Conservation (phyloP, 2,888 invertebrate species). For the Ectropis crepuscularia region DNA sequence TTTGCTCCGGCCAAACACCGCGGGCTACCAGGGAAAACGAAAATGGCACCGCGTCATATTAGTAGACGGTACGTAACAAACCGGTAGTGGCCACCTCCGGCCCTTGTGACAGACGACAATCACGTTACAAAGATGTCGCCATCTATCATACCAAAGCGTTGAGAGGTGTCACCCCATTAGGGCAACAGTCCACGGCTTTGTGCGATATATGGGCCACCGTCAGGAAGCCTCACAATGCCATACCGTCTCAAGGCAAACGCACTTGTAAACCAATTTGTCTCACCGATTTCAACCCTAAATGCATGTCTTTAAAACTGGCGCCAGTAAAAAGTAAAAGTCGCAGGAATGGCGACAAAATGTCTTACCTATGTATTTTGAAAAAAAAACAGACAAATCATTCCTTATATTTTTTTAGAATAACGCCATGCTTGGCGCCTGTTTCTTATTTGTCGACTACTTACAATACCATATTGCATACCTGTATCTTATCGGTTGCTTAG, state of each 20-base stretch:
- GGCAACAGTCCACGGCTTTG: conserved; percentile 33
- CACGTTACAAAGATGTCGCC: conserved; percentile 33
- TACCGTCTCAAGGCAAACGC: not conserved
- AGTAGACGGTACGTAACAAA: conserved; percentile 7
- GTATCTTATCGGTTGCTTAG: too few relatives aligned
- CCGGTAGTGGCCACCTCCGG: conserved; percentile 6
- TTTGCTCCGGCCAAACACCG: conserved; percentile 11
- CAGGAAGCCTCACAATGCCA: conserved; percentile 1
- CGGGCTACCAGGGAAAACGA: conserved; percentile 13
- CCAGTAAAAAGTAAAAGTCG: too few relatives aligned
- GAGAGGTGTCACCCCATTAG: conserved; percentile 45
- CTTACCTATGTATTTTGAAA: too few relatives aligned
- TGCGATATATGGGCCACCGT: conserved; percentile 25
- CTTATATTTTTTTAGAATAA: too few relatives aligned
- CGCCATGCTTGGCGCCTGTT: too few relatives aligned
- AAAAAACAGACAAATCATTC: too few relatives aligned
- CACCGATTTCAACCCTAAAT: too few relatives aligned
- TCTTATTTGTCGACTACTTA: too few relatives aligned
- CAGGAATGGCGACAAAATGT: too few relatives aligned
- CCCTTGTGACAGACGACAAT: conserved; percentile 36
- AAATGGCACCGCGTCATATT: conserved; percentile 7
- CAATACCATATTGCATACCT: too few relatives aligned
- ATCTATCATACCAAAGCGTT: conserved; percentile 39
- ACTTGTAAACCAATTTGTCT: not conserved
- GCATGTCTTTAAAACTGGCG: too few relatives aligned